Base-by-base conservation (phyloP, 1,140 invertebrate species). In the Drosophila rhopaloa region DNA sequence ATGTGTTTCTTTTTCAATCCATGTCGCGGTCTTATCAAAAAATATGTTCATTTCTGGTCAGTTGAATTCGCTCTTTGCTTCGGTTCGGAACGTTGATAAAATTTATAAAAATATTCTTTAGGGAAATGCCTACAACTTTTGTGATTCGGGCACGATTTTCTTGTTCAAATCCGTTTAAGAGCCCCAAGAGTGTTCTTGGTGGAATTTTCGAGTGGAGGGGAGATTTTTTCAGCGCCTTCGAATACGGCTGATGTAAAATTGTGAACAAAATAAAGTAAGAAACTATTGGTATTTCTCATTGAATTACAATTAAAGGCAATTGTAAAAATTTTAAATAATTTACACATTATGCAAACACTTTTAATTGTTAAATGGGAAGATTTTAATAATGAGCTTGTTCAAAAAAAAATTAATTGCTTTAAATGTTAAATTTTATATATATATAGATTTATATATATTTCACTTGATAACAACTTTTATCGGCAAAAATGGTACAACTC, bases 41-140 rank as follows among this genome's bases (percentile, higher is more conserved):
- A 19, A 38, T 58, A 35, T 37, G 13, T 19, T 50, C 5, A 1
- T 27, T 41, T 38, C 11, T 29, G 27, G 19, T 51, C 76, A 79
- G 79, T 86, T 59, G 19, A 63, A 14, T 76, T 73, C 44, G 27
- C 27, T 37, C 47, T 76, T 65, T 38, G n/a, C 51, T 48, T 38
- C 60, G 6, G 50, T 76, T 72, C 56, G 58, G 48, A 48, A 38
- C 41, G 68, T 38, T 71, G 8, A n/a, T 32, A 37, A 73, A 53
- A 37, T n/a, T 4, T 14, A 38, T 16, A 43, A 6, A 43, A 16
- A 38, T 16, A 40, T 76, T 32, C n/a, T 13, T 14, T 38, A 59
- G 61, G 76, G 84, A 89, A 89, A 89, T 89, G 84, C 53, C 40
- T 65, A 84, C 56, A 60, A 81, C 57, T 67, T 84, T 61, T 70